phyloP scores from a whole-genome alignment of 2,888 invertebrate species.

The Julus scandinavius region DNA sequence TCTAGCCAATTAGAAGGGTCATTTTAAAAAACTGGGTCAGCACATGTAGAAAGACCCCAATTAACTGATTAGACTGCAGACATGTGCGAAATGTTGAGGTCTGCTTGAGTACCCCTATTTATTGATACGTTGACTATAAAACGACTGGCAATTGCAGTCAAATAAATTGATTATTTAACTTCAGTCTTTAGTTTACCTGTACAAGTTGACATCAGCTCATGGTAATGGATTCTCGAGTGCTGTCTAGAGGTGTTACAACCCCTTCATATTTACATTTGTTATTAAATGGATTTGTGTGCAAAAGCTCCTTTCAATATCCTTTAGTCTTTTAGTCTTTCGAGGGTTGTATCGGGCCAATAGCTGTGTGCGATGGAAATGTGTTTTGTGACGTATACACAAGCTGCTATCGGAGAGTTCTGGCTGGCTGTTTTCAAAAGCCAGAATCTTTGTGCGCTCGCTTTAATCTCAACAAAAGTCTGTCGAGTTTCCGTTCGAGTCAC shows the following conservation, averaged over 20 bases:
- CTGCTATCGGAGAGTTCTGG: conserved; percentile 4
- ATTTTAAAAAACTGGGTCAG: too few relatives aligned
- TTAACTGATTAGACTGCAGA: too few relatives aligned
- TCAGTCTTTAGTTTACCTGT: too few relatives aligned
- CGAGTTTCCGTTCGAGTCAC: not conserved
- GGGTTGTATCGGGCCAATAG: not conserved
- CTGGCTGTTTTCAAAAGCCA: not conserved
- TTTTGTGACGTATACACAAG: not conserved
- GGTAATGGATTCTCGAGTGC: not conserved
- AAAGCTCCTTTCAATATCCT: conserved; percentile 16
- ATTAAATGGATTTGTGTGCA: not conserved
- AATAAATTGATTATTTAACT: too few relatives aligned
- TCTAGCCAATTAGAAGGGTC: too few relatives aligned
- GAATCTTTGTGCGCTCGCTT: conserved; percentile 24
- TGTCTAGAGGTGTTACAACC: not conserved
- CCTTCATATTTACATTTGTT: not conserved
- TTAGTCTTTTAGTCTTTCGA: not conserved
- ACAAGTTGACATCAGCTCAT: too few relatives aligned
- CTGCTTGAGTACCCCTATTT: too few relatives aligned
- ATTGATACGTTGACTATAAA: too few relatives aligned
- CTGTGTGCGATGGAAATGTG: not conserved
- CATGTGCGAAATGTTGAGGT: too few relatives aligned
- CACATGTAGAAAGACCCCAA: too few relatives aligned
- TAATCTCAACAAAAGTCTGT: conserved; percentile 31
- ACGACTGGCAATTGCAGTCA: too few relatives aligned